Conservation (phyloP, 2,797 vertebrate genomes). For the Sternotherus odoratus region DNA sequence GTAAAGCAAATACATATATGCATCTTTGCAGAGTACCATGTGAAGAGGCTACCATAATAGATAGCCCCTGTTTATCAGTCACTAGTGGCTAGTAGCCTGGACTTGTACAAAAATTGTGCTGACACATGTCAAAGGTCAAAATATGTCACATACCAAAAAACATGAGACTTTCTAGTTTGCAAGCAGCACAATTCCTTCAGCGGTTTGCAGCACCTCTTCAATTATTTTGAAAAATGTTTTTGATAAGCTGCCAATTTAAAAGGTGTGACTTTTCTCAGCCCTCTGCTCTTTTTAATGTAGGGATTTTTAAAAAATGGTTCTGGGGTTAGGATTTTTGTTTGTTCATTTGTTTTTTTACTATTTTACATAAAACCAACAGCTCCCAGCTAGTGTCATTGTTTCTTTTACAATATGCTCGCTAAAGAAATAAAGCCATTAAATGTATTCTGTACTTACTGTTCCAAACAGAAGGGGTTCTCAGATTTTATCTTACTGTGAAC, state of each 20-base stretch:
- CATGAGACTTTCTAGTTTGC: not conserved
- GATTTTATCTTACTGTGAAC: not conserved
- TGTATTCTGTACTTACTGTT: not conserved
- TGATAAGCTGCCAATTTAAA: slow-evolving; percentile 43
- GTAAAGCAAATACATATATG: not conserved
- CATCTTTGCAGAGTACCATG: not conserved
- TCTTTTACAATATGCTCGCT: not conserved
- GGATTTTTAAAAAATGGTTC: slow-evolving; percentile 10
- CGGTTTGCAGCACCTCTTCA: slow-evolving; percentile 51
- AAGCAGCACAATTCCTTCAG: not conserved
- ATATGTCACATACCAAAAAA: slow-evolving; percentile 38
- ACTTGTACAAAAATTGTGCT: not conserved
- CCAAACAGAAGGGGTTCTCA: accelerated
- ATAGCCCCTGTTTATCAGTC: not conserved
- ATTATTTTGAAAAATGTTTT: slow-evolving; percentile 50
- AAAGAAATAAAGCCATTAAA: not conserved
- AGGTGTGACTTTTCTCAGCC: not conserved
- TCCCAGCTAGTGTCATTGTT: not conserved
- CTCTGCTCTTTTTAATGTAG: slow-evolving; percentile 16
- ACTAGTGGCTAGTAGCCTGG: accelerated
- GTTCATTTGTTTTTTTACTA: not conserved
- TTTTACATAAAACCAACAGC: not conserved
- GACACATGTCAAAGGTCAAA: accelerated
- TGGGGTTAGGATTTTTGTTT: not conserved
- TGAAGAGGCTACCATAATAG: not conserved